A percentile compares a stretch with the other conserved stretches of the same genome.
phyloP scores from a whole-genome alignment of 2,888 invertebrate genomes.

The Oegoconia quadripuncta region DNA sequence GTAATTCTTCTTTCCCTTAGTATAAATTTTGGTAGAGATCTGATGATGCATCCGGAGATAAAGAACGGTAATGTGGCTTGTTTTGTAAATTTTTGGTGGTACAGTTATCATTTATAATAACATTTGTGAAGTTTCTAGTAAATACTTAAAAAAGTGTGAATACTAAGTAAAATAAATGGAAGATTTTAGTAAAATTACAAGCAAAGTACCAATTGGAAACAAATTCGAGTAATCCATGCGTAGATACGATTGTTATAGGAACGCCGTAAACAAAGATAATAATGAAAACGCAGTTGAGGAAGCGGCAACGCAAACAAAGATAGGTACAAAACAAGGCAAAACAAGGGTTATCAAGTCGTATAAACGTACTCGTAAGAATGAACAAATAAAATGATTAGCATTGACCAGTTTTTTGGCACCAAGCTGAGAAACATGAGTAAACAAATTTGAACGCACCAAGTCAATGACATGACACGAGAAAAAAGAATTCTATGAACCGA shows the following conservation, averaged over 20 bases:
- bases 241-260: slow-evolving; percentile 1
- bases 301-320: slow-evolving; percentile 51
- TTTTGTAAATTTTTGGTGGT: no score
- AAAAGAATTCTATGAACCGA: slow-evolving; percentile 40
- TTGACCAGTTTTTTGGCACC: slow-evolving; percentile 53
- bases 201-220: not conserved
- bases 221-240: slow-evolving; percentile 2
- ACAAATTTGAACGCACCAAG: slow-evolving; percentile 50
- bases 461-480: slow-evolving; percentile 56
- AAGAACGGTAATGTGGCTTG: no score
- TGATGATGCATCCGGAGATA: no score
- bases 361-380: slow-evolving; percentile 9
- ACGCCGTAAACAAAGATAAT: slow-evolving; percentile 31
- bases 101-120: no score
- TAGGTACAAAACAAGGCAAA: slow-evolving; percentile 46
- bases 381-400: slow-evolving; percentile 42
- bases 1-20: no score
- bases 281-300: slow-evolving; percentile 42
- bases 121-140: no score
- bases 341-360: slow-evolving; percentile 2
- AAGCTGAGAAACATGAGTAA: slow-evolving; percentile 48
- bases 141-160: no score
- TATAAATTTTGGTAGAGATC: no score
- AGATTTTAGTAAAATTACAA: not conserved
- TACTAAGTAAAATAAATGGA: no score